Conservation (phyloP, 2,888 invertebrate genomes). For the Chymomyza fuscimana region DNA sequence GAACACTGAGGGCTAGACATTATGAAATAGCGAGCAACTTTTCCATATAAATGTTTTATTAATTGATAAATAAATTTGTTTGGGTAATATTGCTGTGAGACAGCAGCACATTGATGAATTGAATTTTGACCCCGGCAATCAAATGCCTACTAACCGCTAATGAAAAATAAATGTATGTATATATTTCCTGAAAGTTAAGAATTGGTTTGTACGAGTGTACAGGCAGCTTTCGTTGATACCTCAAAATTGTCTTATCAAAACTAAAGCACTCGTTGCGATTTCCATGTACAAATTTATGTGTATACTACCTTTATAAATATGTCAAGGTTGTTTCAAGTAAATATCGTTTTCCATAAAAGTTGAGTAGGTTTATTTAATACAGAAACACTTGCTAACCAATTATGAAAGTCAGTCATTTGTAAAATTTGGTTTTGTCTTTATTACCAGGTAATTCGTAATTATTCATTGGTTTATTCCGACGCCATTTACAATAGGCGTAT, state of each 20-base stretch:
- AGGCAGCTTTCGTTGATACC: conserved; percentile 10
- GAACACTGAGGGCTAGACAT: neutral
- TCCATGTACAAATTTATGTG: neutral
- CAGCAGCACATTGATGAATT: neutral
- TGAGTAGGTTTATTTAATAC: neutral
- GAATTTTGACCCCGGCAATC: neutral
- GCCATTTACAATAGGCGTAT: conserved; percentile 4
- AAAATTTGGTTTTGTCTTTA: neutral
- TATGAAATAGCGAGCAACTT: neutral
- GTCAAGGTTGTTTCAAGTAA: neutral
- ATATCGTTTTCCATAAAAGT: neutral
- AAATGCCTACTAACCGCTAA: neutral
- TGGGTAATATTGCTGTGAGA: neutral
- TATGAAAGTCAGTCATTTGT: neutral
- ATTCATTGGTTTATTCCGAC: conserved; percentile 29
- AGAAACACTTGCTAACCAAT: neutral
- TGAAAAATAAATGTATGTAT: neutral
- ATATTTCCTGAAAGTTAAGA: neutral
- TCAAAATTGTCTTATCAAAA: conserved; percentile 16
- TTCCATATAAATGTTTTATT: neutral
- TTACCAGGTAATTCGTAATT: neutral
- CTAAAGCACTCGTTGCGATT: neutral
- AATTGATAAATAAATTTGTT: neutral
- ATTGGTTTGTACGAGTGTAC: neutral
- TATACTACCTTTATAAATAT: neutral